Conservation (phyloP, 2,888 invertebrate genomes). For the Stenodema calcarata region DNA sequence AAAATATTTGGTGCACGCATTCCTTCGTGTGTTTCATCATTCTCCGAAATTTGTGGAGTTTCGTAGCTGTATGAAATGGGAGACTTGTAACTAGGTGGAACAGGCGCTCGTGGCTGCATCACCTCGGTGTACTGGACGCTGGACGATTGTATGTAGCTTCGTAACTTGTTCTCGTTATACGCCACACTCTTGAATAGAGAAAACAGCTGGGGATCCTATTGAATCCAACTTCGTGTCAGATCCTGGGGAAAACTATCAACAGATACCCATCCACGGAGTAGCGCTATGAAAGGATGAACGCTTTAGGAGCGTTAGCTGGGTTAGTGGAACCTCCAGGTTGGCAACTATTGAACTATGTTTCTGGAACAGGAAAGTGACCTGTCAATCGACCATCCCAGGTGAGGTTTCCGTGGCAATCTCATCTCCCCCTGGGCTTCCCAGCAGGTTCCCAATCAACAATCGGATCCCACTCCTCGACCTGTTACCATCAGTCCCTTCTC, state of each 20-base stretch:
- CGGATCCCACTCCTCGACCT: constrained; percentile 14
- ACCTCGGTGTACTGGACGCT: too few species aligned
- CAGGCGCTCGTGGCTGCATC: too few species aligned
- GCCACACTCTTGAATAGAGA: too few species aligned
- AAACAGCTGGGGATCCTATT: neutral
- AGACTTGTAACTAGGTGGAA: too few species aligned
- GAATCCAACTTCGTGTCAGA: neutral
- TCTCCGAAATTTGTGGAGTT: too few species aligned
- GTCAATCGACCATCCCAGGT: constrained; percentile 5
- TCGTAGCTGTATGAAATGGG: too few species aligned
- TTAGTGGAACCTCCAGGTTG: neutral
- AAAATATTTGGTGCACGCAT: too few species aligned
- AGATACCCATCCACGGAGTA: neutral
- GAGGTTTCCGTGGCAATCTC: constrained; percentile 16
- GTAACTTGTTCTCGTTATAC: too few species aligned
- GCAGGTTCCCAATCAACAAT: constrained; percentile 12
- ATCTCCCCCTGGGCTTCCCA: neutral
- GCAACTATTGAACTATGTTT: neutral
- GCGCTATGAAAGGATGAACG: neutral
- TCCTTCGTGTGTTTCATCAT: too few species aligned
- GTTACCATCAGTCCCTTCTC: neutral
- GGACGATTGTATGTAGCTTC: too few species aligned
- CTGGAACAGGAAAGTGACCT: constrained; percentile 22
- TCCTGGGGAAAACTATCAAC: neutral
- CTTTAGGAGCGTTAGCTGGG: neutral